These are phyloP conservation scores for Eptatretus atami DNA, from an alignment of 2,797 vertebrate genomes.

Conservation along the genomic window DNA sequence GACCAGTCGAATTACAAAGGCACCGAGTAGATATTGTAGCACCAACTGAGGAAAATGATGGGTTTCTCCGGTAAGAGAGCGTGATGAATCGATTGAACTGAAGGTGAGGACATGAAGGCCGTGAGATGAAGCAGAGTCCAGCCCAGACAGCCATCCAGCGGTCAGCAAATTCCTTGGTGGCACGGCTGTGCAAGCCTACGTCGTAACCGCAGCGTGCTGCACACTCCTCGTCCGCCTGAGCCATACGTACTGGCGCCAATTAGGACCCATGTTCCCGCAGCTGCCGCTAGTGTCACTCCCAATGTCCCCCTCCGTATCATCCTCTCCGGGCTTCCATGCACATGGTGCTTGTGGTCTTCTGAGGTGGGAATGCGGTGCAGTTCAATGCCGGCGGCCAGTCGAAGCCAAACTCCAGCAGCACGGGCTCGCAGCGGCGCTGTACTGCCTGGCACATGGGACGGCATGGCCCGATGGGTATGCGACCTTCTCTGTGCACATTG, in stretches of 20 bases:
- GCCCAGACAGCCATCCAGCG: slow-evolving; percentile 87
- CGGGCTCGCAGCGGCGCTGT: slow-evolving; percentile 66
- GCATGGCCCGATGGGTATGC: slow-evolving; percentile 75
- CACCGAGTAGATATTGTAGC: slow-evolving; percentile 86
- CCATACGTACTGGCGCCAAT: slow-evolving; percentile 66
- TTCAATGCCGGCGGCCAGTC: slow-evolving; percentile 73
- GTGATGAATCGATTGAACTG: slow-evolving; percentile 53
- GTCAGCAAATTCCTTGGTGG: slow-evolving; percentile 59
- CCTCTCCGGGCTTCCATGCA: slow-evolving; percentile 94
- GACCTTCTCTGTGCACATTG: slow-evolving; percentile 97
- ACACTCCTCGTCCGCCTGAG: slow-evolving; percentile 50
- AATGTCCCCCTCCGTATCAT: slow-evolving; percentile 11
- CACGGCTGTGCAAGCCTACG: slow-evolving; percentile 51
- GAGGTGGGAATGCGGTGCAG: slow-evolving; percentile 85
- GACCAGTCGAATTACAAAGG: slow-evolving; percentile 76
- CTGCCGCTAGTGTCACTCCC: too few relatives aligned
- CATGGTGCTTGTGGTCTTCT: slow-evolving; percentile 98
- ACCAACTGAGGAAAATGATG: slow-evolving; percentile 94
- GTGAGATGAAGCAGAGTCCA: slow-evolving; percentile 70
- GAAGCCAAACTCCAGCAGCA: slow-evolving; percentile 78
- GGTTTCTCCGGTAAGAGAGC: slow-evolving; percentile 80
- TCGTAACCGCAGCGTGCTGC: slow-evolving; percentile 75
- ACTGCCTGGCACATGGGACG: slow-evolving; percentile 90
- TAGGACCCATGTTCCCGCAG: slow-evolving; percentile 34
- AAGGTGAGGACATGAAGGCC: slow-evolving; percentile 84